Base-by-base conservation (phyloP, 2,113 vertebrate species). In the Chlamydotis undulata region DNA sequence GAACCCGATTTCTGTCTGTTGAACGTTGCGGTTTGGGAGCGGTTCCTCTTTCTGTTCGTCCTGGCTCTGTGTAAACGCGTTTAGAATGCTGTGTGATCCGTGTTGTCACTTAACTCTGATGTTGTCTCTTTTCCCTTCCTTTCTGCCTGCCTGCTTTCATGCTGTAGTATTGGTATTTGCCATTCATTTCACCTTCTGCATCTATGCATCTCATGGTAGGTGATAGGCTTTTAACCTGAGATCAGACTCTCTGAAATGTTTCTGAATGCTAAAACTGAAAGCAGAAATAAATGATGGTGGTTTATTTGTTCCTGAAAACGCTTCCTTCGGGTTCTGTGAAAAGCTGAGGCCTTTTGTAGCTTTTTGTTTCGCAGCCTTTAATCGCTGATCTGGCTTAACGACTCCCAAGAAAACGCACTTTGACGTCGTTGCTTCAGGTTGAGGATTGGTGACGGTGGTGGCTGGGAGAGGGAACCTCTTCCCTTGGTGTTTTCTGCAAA, bases 151-250 rank as follows among this genome's bases (percentile, higher is more conserved):
- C 91, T 97, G 97, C 97, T 98, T 97, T 98, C 96, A 98, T 98
- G 98, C 94, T 97, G 74, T 97, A 96, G 97, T 98, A 97, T 97
- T 98, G 96, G 95, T 98, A 98, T 97, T 98, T 97, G 97, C 97
- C 96, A 97, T 98, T 98, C 96, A 96, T 98, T 98, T 98, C 96
- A 97, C 96, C 97, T 98, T 98, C 97, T 95, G 97, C 97, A 96
- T 98, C 96, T 98, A 83, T 98, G 96, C 98, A 97, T 97, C 98
- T 98, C 97, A 98, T 98, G 97, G 97, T 98, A 97, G 96, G 97
- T 98, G 93, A 92, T 63, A 98, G 97, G 94, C 79, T 94, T 97
- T 95, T 96, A 94, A 95, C 95, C 77, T n/a, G 57, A 94, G 87
- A 92, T 90, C 64, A 95, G 95, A 63, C 67, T 95, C 95, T 84